phyloP scores from a whole-genome alignment of 2,113 vertebrate genomes.

The Rattus norvegicus region GRCr8 NC_086020.1:116963001-116963500 shows the following conservation, averaged over 20 bases:
- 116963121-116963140: not conserved
- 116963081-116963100: not conserved
- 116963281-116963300: not conserved
- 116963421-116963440: not conserved
- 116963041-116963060: not conserved
- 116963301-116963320: not conserved
- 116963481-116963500: not conserved
- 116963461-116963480: conserved; percentile 47
- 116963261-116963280: not conserved
- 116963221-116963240: not conserved
- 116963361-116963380: not conserved
- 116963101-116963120: not conserved
- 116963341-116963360: not conserved
- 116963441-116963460: conserved; percentile 35
- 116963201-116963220: conserved; percentile 27
- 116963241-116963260: not conserved
- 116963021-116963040: not conserved
- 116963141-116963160: not conserved
- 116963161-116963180: not conserved
- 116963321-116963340: not conserved
- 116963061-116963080: not conserved
- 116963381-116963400: not conserved
- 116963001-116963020: too few relatives aligned
- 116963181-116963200: conserved; percentile 11
- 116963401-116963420: not conserved